A percentile compares a stretch with the other conserved stretches of the same genome.
phyloP scores from a whole-genome alignment of 2,113 vertebrate species.

The Ageneiosus marmoratus region DNA sequence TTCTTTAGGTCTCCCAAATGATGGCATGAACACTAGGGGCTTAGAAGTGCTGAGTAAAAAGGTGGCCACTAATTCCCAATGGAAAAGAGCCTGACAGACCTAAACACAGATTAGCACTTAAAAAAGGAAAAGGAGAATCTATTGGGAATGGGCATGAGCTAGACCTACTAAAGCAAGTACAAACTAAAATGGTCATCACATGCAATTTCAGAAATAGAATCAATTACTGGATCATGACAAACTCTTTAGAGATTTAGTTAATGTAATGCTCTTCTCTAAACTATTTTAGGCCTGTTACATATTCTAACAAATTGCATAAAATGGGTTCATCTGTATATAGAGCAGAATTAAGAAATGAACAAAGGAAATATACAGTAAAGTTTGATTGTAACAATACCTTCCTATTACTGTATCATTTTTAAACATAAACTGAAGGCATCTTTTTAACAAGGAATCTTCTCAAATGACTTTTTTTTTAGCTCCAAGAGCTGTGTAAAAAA shows the following conservation, averaged over 20 bases:
- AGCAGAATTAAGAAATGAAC: neutral
- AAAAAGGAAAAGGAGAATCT: constrained; percentile 35
- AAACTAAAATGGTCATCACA: constrained; percentile 17
- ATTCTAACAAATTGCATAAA: neutral
- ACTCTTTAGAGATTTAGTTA: constrained; percentile 12
- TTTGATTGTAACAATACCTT: neutral
- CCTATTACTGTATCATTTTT: neutral
- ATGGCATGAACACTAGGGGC: constrained; percentile 37
- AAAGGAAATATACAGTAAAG: neutral
- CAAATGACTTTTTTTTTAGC: neutral
- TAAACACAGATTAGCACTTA: constrained; percentile 43
- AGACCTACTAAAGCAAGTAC: constrained; percentile 19
- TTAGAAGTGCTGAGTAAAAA: constrained; percentile 42
- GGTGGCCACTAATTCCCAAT: constrained; percentile 35
- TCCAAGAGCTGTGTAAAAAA: neutral
- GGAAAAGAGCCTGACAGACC: constrained; percentile 43
- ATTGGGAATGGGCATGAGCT: constrained; percentile 18
- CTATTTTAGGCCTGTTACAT: constrained; percentile 9
- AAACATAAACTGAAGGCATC: neutral
- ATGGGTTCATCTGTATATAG: neutral
- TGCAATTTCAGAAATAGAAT: constrained; percentile 30
- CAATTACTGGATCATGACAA: constrained; percentile 29
- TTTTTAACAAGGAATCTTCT: constrained; percentile 7
- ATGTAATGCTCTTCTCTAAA: constrained; percentile 20
- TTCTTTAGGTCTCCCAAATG: constrained; percentile 30